phyloP scores from a whole-genome alignment of 2,888 invertebrate species.

The Tholera decimalis region DNA sequence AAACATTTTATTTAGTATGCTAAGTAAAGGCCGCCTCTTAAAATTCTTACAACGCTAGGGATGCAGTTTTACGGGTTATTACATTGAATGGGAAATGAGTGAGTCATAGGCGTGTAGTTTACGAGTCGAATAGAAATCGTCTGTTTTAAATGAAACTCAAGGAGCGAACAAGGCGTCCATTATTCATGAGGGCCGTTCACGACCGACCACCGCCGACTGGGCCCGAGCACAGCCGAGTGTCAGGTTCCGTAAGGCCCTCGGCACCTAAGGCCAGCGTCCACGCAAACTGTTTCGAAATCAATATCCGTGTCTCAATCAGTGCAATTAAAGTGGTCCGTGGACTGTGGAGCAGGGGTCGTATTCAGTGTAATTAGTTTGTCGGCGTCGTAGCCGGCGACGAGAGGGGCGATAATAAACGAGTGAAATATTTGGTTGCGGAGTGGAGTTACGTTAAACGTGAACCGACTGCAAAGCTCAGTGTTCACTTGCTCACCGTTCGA shows the following conservation, averaged over 20 bases:
- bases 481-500: slow-evolving; percentile 12
- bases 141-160: slow-evolving; percentile 90
- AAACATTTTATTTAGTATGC: slow-evolving; percentile 76
- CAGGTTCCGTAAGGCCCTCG: slow-evolving; percentile 39
- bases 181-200: slow-evolving; percentile 88
- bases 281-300: slow-evolving; percentile 88
- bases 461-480: slow-evolving; percentile 26
- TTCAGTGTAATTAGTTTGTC: slow-evolving; percentile 88
- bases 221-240: slow-evolving; percentile 55
- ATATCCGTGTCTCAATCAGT: slow-evolving; percentile 91
- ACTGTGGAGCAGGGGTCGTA: slow-evolving; percentile 79
- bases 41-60: slow-evolving; percentile 83
- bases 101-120: slow-evolving; percentile 89
- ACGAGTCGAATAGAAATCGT: slow-evolving; percentile 90
- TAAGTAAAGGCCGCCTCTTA: slow-evolving; percentile 80
- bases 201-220: slow-evolving; percentile 76
- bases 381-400: slow-evolving; percentile 73
- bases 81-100: slow-evolving; percentile 89
- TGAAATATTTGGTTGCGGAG: slow-evolving; percentile 57
- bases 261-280: slow-evolving; percentile 63
- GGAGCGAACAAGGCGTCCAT: slow-evolving; percentile 88
- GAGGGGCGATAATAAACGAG: slow-evolving; percentile 81
- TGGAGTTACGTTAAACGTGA: slow-evolving; percentile 74
- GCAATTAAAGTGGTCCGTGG: slow-evolving; percentile 86
- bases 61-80: slow-evolving; percentile 90